Evolutionary conservation across 1,140 invertebrate species (phyloP).

Genomic region (Cyclina sinensis): DNA sequence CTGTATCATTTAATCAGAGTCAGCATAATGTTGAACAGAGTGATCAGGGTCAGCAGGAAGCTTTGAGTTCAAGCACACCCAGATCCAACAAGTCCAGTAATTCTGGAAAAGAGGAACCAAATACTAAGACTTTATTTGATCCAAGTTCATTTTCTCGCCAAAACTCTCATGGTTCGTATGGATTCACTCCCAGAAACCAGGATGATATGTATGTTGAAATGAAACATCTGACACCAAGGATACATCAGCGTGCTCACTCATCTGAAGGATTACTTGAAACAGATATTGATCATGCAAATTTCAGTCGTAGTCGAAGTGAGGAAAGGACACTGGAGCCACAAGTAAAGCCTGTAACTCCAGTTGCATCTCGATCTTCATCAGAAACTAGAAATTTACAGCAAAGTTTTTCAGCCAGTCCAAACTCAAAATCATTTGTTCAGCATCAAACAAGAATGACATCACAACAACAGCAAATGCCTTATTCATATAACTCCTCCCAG

Average conservation of each 20-base stretch:
- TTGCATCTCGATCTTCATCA: slow-evolving; percentile 13
- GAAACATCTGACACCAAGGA: slow-evolving; percentile 44
- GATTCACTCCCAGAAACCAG: slow-evolving; percentile 50
- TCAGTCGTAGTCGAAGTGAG: slow-evolving; percentile 67
- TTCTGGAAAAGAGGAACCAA: not conserved
- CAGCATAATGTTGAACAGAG: slow-evolving; percentile 1
- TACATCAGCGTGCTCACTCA: slow-evolving; percentile 73
- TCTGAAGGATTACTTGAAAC: slow-evolving; percentile 75
- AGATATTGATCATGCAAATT: slow-evolving; percentile 46
- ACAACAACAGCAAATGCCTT: not conserved
- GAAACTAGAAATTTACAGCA: slow-evolving; percentile 17
- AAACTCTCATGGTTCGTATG: slow-evolving; percentile 50
- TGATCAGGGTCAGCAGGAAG: not conserved
- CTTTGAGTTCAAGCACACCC: slow-evolving; percentile 25
- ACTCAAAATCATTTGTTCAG: not conserved
- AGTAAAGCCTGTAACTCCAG: not conserved
- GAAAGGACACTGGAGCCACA: slow-evolving; percentile 68
- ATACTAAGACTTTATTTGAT: not conserved
- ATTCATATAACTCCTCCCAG: not conserved
- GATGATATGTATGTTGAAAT: slow-evolving; percentile 72
- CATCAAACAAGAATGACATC: slow-evolving; percentile 7
- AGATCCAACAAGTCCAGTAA: slow-evolving; percentile 11
- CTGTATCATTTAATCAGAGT: slow-evolving; percentile 40
- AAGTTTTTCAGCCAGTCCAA: not conserved
- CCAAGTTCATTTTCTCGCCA: slow-evolving; percentile 24